A percentile compares a stretch with the other conserved stretches of the same genome.
These are phyloP conservation scores for Leptonema lineaticorne DNA, from an alignment of 1,140 invertebrate genomes.

Conservation along the genomic window DNA sequence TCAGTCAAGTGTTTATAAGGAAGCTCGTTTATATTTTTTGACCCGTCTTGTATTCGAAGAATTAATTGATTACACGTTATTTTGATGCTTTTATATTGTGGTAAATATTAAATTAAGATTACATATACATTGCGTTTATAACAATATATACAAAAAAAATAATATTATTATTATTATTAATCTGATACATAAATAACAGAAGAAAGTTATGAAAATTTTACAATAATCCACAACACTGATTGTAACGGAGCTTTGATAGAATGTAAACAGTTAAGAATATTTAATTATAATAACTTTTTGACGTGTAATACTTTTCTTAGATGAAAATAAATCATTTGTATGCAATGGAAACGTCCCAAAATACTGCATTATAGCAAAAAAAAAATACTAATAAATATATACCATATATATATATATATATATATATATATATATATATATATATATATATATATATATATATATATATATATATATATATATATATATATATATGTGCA, in stretches of 20 bases:
- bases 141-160: no score
- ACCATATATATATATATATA: no score
- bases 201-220: slow-evolving; percentile 2
- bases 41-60: slow-evolving; percentile 1
- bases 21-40: slow-evolving; percentile 11
- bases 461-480: no score
- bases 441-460: no score
- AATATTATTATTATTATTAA: slow-evolving; percentile 9
- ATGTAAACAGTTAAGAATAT: neutral
- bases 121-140: no score
- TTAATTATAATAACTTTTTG: slow-evolving; percentile 11
- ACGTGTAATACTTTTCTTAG: neutral
- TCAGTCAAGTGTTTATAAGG: neutral
- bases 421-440: no score
- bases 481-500: no score
- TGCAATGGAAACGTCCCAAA: slow-evolving; percentile 1
- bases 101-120: neutral
- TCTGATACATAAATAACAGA: neutral
- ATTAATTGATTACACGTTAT: neutral
- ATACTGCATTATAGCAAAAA: no score
- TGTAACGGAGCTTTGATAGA: neutral
- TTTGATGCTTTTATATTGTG: slow-evolving; percentile 13
- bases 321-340: neutral
- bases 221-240: slow-evolving; percentile 5
- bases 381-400: no score